Evolutionary conservation across 1,140 invertebrate genomes (phyloP).

Genomic region (Tetraneura akinire): DNA sequence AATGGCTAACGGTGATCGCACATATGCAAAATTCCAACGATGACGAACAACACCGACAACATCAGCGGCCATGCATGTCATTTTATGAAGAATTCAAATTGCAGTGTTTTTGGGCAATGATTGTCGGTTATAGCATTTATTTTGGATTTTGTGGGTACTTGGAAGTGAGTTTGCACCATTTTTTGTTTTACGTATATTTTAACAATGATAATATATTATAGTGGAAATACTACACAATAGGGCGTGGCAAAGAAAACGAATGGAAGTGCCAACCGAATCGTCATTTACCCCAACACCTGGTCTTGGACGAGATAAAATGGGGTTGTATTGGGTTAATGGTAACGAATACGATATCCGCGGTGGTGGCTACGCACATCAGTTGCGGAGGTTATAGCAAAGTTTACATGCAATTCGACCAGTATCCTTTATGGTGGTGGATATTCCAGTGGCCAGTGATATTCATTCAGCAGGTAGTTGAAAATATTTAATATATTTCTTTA

Average conservation of each 20-base stretch:
- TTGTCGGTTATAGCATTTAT: conserved; percentile 7
- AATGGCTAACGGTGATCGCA: conserved; percentile 20
- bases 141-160: conserved; percentile 35
- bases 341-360: conserved; percentile 63
- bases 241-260: conserved; percentile 64
- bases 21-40: neutral
- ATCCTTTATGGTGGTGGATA: conserved; percentile 69
- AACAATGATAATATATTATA: conserved; percentile 55
- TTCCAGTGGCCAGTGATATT: conserved; percentile 68
- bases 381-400: conserved; percentile 69
- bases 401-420: conserved; percentile 68
- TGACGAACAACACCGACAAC: neutral
- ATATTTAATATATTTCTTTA: too few species aligned
- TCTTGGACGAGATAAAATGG: conserved; percentile 69
- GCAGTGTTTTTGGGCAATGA: conserved; percentile 7
- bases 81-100: neutral
- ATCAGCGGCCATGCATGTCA: neutral
- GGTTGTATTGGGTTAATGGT: conserved; percentile 66
- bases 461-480: conserved; percentile 63
- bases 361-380: conserved; percentile 67
- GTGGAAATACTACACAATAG: conserved; percentile 72
- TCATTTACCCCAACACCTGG: conserved; percentile 68
- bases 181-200: neutral
- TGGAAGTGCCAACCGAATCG: conserved; percentile 77
- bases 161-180: conserved; percentile 9